Base-by-base conservation (phyloP, 2,888 invertebrate genomes). In the Leptinotarsa peninsularis region DNA sequence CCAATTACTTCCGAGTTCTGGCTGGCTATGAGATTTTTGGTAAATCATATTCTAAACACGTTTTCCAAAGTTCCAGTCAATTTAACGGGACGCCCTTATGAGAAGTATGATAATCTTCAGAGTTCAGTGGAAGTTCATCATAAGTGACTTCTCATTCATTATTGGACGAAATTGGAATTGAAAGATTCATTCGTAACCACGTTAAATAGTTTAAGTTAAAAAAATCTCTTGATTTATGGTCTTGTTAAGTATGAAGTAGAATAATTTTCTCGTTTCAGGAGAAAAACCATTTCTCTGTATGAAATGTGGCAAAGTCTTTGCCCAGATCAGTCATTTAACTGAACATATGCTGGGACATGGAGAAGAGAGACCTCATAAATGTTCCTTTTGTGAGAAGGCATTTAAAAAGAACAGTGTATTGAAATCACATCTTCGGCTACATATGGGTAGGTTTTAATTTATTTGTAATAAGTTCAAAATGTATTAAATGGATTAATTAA, bases 241-340 rank as follows among this genome's bases (percentile, higher is more conserved):
- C 3, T 43, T 33, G 2, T 10, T 13, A 10, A 43, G 43, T 43
- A 10, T 10, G 10, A 43, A 43, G 10, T 43, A 43, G 10, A 43
- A 43, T 43, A 43, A 14, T 23, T 58, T 18, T 58, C 54, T 72
- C 74, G 67, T 76, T 73, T n/a, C 72, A 85, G 86, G 85, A 56
- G 85, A 85, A 77, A 85, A 84, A 67, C 86, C 86, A 4, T 86
- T 82, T 76, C 72, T 84, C n/a, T 87, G 87, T 69, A 82, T 82
- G 0, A 82, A 84, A 56, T 87, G 87, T 76, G 85, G 85, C 2
- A 84, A 84, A 71, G 79, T 83, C 2, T 87, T 86, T 74, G 81
- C 83, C 27, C 87, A 87, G 76, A 83, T 81, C 18, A 86, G 85
- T 68, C 86, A 86, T 76, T 76, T 87, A 27, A 82, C 82, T 49